phyloP scores from a whole-genome alignment of 1,140 invertebrate species.

The Andricus grossulariae region DNA sequence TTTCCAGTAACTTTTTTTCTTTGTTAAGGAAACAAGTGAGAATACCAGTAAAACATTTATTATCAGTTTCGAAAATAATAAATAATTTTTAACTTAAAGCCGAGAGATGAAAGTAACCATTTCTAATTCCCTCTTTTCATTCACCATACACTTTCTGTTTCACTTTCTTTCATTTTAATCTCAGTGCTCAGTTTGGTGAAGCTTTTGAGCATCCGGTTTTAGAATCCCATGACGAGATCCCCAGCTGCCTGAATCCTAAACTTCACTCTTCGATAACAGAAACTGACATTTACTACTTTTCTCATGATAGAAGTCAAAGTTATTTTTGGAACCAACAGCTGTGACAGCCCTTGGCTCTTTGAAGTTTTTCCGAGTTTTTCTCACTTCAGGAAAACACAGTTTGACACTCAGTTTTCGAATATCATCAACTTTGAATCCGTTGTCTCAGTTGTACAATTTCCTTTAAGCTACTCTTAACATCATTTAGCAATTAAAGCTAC shows the following conservation, averaged over 20 bases:
- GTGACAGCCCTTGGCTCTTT: not conserved
- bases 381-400: not conserved
- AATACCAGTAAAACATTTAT: too few species aligned
- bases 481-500: too few species aligned
- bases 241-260: slow-evolving; percentile 13
- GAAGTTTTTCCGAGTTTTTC: slow-evolving; percentile 1
- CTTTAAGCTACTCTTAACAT: too few species aligned
- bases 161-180: slow-evolving; percentile 17
- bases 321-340: not conserved
- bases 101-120: slow-evolving; percentile 21
- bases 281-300: slow-evolving; percentile 15
- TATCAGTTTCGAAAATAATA: too few species aligned
- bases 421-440: not conserved
- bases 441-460: not conserved
- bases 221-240: slow-evolving; percentile 17
- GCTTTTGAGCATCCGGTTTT: slow-evolving; percentile 29
- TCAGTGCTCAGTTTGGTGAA: not conserved
- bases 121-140: slow-evolving; percentile 17
- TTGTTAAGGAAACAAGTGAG: too few species aligned
- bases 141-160: slow-evolving; percentile 17
- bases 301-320: not conserved
- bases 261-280: slow-evolving; percentile 28
- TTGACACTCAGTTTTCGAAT: not conserved
- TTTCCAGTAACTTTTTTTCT: too few species aligned
- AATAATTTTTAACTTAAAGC: not conserved